These are phyloP conservation scores for Heteromormyrus szaboi DNA, from an alignment of 2,797 vertebrate genomes.

Conservation along the genomic window DNA sequence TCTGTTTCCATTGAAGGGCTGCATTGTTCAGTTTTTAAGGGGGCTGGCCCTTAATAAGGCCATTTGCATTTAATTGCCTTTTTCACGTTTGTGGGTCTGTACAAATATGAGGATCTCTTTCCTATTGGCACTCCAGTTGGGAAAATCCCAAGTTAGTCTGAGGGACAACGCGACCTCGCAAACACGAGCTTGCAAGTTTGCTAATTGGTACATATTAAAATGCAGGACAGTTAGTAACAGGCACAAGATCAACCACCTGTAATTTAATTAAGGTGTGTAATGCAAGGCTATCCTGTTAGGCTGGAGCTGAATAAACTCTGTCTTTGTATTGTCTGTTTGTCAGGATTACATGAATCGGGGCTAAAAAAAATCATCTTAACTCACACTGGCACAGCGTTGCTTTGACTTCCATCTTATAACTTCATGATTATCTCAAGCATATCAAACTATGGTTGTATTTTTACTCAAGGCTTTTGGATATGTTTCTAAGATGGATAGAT, in stretches of 20 bases:
- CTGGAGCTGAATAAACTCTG: background rate
- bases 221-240: background rate
- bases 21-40: slow-evolving; percentile 40
- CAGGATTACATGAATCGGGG: background rate
- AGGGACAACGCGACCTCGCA: background rate
- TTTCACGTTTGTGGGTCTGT: slow-evolving; percentile 23
- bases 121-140: slow-evolving; percentile 22
- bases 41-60: slow-evolving; percentile 45
- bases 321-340: background rate
- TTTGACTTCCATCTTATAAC: background rate
- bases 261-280: background rate
- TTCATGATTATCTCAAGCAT: background rate
- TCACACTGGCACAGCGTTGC: background rate
- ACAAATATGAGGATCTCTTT: slow-evolving; percentile 18
- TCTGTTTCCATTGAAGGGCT: slow-evolving; percentile 36
- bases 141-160: slow-evolving; percentile 27
- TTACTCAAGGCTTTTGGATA: background rate
- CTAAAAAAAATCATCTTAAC: background rate
- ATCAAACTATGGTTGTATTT: background rate
- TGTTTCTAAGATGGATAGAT: background rate
- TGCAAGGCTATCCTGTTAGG: background rate
- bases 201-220: background rate
- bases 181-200: background rate
- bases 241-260: background rate
- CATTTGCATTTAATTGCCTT: slow-evolving; percentile 28